phyloP scores from a whole-genome alignment of 2,797 vertebrate species.

The Sphenopsis melanotis region DNA sequence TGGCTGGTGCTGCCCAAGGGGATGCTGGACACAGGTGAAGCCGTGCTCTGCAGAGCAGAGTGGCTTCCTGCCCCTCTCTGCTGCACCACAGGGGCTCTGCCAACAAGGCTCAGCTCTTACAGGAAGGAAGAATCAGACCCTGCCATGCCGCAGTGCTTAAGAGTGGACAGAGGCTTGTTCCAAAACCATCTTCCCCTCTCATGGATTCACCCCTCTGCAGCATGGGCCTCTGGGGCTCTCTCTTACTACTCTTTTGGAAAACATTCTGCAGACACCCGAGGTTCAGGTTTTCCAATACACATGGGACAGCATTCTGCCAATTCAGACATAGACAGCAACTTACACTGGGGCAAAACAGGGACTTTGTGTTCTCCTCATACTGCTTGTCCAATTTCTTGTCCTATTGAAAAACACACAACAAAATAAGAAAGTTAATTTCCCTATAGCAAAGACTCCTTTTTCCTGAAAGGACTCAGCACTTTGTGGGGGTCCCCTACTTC shows the following conservation, averaged over 20 bases:
- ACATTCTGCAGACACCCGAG: too few relatives aligned
- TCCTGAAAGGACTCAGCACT: neutral
- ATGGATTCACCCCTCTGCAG: neutral
- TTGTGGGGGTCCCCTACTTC: neutral
- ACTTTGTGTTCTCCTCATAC: slow-evolving; percentile 88
- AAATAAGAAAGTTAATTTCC: neutral
- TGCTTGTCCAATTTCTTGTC: slow-evolving; percentile 95
- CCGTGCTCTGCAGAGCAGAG: fast-evolving
- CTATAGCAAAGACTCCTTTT: neutral
- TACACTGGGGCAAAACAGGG: slow-evolving; percentile 86
- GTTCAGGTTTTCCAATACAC: neutral
- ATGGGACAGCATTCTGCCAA: neutral
- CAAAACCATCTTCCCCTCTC: neutral
- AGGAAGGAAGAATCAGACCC: neutral
- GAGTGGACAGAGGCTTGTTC: neutral
- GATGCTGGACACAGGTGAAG: fast-evolving
- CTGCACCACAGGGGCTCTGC: neutral
- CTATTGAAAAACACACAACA: slow-evolving; percentile 67
- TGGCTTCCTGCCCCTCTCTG: neutral
- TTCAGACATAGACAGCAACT: slow-evolving; percentile 64
- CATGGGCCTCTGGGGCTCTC: fast-evolving
- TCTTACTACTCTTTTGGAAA: neutral
- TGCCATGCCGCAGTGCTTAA: neutral
- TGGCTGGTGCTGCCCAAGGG: neutral
- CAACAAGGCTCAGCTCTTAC: neutral